Base-by-base conservation (phyloP, 2,888 invertebrate species). In the Mimumesa dahlbomi region DNA sequence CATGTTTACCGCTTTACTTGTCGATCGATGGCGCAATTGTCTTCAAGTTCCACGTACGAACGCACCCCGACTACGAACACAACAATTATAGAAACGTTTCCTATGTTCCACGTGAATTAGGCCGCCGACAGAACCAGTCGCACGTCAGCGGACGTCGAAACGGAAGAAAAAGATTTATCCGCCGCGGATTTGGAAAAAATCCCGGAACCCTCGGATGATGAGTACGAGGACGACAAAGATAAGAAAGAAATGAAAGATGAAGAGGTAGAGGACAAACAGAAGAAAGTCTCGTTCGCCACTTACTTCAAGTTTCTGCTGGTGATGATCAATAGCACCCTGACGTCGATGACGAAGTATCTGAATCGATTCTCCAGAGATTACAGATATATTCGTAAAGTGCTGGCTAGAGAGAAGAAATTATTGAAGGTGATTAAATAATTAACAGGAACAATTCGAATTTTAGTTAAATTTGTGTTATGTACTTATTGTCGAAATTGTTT, bases 291-390 rank as follows among this genome's bases (percentile, higher is more conserved):
- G 71, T 53, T 94, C 52, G 88, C 90, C 11, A 90, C 91, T 14
- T 90, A 90, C 79, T 83, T 93, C 57, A 89, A 93, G 76, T 93
- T 94, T 82, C 85, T 92, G 16, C 93, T 93, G 91, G 94, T 94
- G 16, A 93, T 97, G 82, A 88, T 96, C 58, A 93, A 94, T 75
- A 96, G 96, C 82, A 87, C 93, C 4, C 92, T 98, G 88, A 94
- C 97, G 54, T 95, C 96, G 18, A 85, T 96, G 53, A 97, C 97
- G 1, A 93, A 93, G 57, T 93, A 95, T 81, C 91, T 98, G 62
- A 97, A 98, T 91, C 93, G 92, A 82, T 94, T 96, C 83, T 99
- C 99, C 0, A 92, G 95, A 57, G 98, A 99, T 89, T 98, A 98
- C 90, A 93, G 99, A 85, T 98, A 97, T 88, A 97, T 99, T 0